These are phyloP conservation scores for Xestia c-nigrum DNA, from an alignment of 2,888 invertebrate species.

Conservation along the genomic window DNA sequence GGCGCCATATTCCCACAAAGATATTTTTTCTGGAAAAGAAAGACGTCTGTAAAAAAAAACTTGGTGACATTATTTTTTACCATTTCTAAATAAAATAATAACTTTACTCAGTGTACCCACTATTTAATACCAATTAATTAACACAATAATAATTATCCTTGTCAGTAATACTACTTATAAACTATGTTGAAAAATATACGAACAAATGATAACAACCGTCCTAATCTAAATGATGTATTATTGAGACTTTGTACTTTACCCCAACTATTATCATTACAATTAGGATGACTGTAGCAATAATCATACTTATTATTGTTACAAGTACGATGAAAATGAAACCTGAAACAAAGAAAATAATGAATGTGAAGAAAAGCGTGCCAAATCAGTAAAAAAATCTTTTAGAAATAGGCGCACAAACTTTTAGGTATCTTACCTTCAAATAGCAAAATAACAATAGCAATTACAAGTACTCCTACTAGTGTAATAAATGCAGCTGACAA, in stretches of 20 bases:
- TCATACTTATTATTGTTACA: slow-evolving; percentile 33
- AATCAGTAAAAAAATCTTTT: neutral
- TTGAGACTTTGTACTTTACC: slow-evolving; percentile 41
- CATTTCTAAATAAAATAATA: neutral
- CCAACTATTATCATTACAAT: slow-evolving; percentile 35
- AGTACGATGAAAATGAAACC: slow-evolving; percentile 61
- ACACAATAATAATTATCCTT: slow-evolving; percentile 3
- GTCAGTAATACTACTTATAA: neutral
- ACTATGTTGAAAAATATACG: slow-evolving; percentile 4
- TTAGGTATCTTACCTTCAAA: slow-evolving; percentile 75
- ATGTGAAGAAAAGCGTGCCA: neutral
- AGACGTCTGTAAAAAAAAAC: neutral
- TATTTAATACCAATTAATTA: neutral
- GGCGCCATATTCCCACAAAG: neutral
- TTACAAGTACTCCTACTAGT: slow-evolving; percentile 66
- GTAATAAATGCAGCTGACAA: slow-evolving; percentile 67
- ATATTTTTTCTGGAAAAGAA: neutral
- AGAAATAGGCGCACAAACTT: neutral
- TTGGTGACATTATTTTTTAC: neutral
- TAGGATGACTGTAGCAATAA: slow-evolving; percentile 37
- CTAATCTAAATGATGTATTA: slow-evolving; percentile 34
- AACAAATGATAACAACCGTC: slow-evolving; percentile 13
- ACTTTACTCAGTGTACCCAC: neutral
- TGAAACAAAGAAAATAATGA: slow-evolving; percentile 58
- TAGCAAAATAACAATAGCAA: slow-evolving; percentile 70